Percentiles rank a stretch among this genome's conserved stretches.
phyloP scores from a whole-genome alignment of 2,113 vertebrate species.

The Carlito syrichta region DNA sequence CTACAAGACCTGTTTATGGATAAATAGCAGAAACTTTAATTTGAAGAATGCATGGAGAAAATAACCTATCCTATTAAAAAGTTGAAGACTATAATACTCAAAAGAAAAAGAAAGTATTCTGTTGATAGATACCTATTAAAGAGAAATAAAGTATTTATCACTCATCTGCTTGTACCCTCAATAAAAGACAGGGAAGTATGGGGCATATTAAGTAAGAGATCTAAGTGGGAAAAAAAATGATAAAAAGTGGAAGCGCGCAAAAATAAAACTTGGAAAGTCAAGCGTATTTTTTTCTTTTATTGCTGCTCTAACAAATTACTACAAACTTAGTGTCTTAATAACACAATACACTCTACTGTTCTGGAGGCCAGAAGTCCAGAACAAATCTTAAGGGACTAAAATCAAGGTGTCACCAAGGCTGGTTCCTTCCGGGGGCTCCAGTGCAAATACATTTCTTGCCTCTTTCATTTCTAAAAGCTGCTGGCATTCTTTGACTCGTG shows the following conservation, averaged over 20 bases:
- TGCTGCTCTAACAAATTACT: not conserved
- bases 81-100: not conserved
- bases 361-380: not conserved
- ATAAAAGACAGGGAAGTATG: not conserved
- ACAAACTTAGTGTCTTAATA: not conserved
- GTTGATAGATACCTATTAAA: not conserved
- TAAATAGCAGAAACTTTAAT: not conserved
- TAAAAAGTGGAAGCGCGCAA: not conserved
- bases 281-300: not conserved
- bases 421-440: not conserved
- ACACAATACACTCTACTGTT: not conserved
- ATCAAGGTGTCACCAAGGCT: not conserved
- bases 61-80: not conserved
- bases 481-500: not conserved
- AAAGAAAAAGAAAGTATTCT: not conserved
- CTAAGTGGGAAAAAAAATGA: not conserved
- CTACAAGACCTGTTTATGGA: not conserved
- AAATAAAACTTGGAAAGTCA: not conserved
- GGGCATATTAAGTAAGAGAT: not conserved
- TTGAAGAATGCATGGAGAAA: not conserved
- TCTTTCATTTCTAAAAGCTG: not conserved
- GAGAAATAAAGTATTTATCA: not conserved
- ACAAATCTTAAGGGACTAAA: not conserved
- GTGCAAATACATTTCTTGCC: no score
- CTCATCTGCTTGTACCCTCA: not conserved